Conservation (phyloP, 2,888 invertebrate species). For the Plusia festucae region DNA sequence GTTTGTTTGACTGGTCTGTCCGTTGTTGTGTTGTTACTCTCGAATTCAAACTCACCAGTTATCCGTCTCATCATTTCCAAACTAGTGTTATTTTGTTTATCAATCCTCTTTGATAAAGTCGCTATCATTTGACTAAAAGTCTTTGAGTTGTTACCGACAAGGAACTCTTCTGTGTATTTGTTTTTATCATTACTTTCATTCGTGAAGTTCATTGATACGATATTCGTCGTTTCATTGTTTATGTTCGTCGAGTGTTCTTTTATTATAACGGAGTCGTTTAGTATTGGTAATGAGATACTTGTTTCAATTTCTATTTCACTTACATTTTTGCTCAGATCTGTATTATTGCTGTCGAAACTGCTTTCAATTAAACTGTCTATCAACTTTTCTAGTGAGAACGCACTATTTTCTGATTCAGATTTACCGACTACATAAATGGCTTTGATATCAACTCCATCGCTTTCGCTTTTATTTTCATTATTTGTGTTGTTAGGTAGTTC, state of each 20-base stretch:
- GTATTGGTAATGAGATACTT: slow-evolving; percentile 9
- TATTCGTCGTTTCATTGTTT: slow-evolving; percentile 42
- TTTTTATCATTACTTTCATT: slow-evolving; percentile 63
- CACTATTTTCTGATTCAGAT: slow-evolving; percentile 56
- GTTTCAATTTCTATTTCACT: slow-evolving; percentile 14
- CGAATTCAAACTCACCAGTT: slow-evolving; percentile 48
- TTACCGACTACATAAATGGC: slow-evolving; percentile 61
- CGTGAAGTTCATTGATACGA: slow-evolving; percentile 60
- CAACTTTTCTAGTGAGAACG: slow-evolving; percentile 72
- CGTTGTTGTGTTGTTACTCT: slow-evolving; percentile 18
- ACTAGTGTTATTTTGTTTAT: slow-evolving; percentile 74
- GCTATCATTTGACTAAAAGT: slow-evolving; percentile 68
- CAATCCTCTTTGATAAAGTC: slow-evolving; percentile 72
- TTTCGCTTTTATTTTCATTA: slow-evolving; percentile 35
- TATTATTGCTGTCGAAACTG: slow-evolving; percentile 61
- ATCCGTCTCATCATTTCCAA: slow-evolving; percentile 68
- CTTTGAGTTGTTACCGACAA: slow-evolving; percentile 44
- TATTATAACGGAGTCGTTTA: slow-evolving; percentile 3
- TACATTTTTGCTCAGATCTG: slow-evolving; percentile 28
- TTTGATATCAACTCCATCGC: slow-evolving; percentile 51
- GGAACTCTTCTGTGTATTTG: slow-evolving; percentile 54
- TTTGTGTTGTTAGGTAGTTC: slow-evolving; percentile 64
- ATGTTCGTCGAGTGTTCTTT: slow-evolving; percentile 16
- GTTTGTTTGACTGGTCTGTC: slow-evolving; percentile 11
- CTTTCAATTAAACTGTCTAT: slow-evolving; percentile 75